Percentiles rank a stretch among this genome's conserved stretches.
Conservation (phyloP, 2,888 invertebrate species). For the Ophion costatus region DNA sequence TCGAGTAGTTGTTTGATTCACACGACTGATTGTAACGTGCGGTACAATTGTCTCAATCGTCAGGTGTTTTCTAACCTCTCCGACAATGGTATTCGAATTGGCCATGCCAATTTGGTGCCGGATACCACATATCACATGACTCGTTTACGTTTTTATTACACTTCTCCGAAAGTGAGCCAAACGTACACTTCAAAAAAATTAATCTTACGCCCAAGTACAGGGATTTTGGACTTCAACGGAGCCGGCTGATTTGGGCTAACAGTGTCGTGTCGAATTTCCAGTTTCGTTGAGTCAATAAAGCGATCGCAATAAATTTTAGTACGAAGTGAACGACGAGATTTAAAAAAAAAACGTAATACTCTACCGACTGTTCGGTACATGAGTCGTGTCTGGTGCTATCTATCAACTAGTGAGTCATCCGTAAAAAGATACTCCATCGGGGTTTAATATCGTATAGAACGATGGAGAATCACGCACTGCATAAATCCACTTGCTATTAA, state of each 20-base stretch:
- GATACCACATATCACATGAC: not conserved
- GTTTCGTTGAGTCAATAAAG: not conserved
- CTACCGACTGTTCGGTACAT: slow-evolving; percentile 5
- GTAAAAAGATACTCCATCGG: slow-evolving; percentile 52
- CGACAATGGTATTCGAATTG: not conserved
- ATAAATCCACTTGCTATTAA: not conserved
- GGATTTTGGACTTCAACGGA: not conserved
- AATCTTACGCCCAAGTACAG: not conserved
- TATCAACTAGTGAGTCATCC: slow-evolving; percentile 55
- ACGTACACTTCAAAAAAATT: not conserved
- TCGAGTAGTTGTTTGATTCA: too few relatives aligned
- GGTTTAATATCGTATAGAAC: slow-evolving; percentile 45
- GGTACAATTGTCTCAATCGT: not conserved
- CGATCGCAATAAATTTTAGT: not conserved
- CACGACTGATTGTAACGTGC: too few relatives aligned
- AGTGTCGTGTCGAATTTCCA: not conserved
- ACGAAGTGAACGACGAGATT: not conserved
- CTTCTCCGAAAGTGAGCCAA: not conserved
- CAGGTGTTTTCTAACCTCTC: not conserved
- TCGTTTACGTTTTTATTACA: not conserved
- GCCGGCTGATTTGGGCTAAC: not conserved
- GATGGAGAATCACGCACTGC: slow-evolving; percentile 43
- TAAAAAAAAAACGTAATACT: slow-evolving; percentile 22
- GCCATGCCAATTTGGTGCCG: not conserved
- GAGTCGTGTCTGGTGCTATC: slow-evolving; percentile 52